Base-by-base conservation (phyloP, 2,113 vertebrate genomes). In the Heteronetta atricapilla region DNA sequence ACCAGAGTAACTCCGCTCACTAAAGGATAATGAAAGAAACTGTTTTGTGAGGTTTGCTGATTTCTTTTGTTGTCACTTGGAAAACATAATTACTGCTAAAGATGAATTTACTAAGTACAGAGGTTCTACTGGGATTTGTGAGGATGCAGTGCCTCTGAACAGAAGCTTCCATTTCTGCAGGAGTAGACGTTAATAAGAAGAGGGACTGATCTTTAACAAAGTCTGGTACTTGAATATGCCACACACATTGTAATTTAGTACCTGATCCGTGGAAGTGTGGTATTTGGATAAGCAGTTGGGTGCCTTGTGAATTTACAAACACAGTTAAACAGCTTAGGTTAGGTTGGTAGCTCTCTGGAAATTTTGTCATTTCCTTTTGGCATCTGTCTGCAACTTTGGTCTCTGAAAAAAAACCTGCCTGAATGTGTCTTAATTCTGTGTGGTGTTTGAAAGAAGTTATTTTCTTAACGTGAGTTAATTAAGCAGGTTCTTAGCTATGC, bases 241-340 rank as follows among this genome's bases (percentile, higher is more conserved):
- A 70, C 85, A 82, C 92, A 42, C 63, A 3, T 44, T 0, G 23
- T 81, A 55, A 86, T 92, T 83, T 90, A 82, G 88, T 82, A 83
- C 72, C 63, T 86, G 79, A 68, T 88, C 88, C 76, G 44, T 77
- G 77, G 16, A 81, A 88, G 50, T 55, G 91, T 63, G 82, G 86
- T 91, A 28, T 94, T 88, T 86, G 92, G 82, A 44, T 63, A 63
- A 90, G 52, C 59, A 4, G 82, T 33, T 94, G 94, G 82, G 88
- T 95, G 92, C 73, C 82, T 91, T 3, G 56, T 92, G 92, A 92
- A 81, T 90, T 90, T 92, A 73, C 86, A 93, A 94, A 90, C 82
- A 74, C 64, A 86, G 69, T 89, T 93, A 86, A 91, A 88, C 82
- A 93, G 86, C 73, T 93, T 80, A 83, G 33, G 82, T 55, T 62